Evolutionary conservation across 2,113 vertebrate genomes (phyloP).

Genomic region (Salvelinus fontinalis): DNA sequence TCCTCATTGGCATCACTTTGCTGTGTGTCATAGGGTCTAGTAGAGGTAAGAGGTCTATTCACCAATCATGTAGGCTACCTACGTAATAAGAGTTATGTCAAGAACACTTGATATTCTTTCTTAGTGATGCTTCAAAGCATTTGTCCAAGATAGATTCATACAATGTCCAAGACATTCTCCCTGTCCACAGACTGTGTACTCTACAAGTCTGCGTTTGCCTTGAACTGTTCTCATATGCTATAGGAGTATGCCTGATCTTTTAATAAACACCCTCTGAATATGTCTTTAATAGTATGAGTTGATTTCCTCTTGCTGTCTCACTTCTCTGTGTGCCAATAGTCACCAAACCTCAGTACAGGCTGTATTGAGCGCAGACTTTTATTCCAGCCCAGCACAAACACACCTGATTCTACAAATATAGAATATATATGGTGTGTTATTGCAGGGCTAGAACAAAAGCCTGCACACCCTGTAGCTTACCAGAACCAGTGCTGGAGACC

Average conservation of each 20-base stretch:
- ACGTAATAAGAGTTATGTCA: too few species aligned
- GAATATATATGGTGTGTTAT: too few species aligned
- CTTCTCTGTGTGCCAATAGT: not conserved
- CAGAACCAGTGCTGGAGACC: too few species aligned
- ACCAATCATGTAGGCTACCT: too few species aligned
- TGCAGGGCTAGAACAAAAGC: not conserved
- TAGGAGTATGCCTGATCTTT: not conserved
- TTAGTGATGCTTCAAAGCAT: not conserved
- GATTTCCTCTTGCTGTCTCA: not conserved
- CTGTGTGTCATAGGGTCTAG: constrained; percentile 39
- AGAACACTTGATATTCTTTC: too few species aligned
- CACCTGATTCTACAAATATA: too few species aligned
- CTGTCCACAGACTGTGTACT: not conserved
- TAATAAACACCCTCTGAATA: too few species aligned
- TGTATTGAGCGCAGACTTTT: not conserved
- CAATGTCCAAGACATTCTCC: not conserved
- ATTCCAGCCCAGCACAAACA: not conserved
- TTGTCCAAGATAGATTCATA: not conserved
- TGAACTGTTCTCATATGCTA: not conserved
- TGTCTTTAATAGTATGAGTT: too few species aligned
- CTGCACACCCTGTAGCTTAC: not conserved
- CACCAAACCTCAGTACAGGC: not conserved
- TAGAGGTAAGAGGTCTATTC: constrained; percentile 40
- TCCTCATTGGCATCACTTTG: constrained; percentile 19
- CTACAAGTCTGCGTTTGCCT: too few species aligned